phyloP scores from a whole-genome alignment of 2,797 vertebrate species.

The Heterohyrax brucei region DNA sequence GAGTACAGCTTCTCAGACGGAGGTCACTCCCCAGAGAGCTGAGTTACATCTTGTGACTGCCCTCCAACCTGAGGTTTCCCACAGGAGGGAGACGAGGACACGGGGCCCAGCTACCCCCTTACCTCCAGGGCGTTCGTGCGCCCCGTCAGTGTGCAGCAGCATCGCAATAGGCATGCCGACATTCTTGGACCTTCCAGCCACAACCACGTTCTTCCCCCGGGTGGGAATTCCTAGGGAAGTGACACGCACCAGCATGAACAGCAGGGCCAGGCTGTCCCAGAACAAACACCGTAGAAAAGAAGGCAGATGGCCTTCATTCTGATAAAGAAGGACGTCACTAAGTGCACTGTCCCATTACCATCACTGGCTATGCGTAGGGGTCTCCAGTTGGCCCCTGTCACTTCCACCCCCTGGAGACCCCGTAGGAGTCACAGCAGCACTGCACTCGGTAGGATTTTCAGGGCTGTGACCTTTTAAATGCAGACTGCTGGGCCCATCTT shows the following conservation, averaged over 20 bases:
- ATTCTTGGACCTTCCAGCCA: slow-evolving; percentile 98
- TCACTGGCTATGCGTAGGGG: not conserved
- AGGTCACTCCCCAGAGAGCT: not conserved
- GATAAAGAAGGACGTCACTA: not conserved
- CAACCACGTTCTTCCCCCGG: slow-evolving; percentile 97
- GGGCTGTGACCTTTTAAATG: not conserved
- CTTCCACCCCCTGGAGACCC: not conserved
- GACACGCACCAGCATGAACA: not conserved
- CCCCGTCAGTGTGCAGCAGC: slow-evolving; percentile 97
- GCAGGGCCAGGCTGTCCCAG: not conserved
- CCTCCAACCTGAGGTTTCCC: not conserved
- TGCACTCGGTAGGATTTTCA: not conserved
- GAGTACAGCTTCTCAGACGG: not conserved
- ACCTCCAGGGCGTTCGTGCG: slow-evolving; percentile 97
- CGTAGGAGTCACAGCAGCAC: not conserved
- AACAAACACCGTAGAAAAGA: not conserved
- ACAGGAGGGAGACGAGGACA: not conserved
- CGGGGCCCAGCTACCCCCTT: not conserved
- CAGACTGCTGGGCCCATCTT: too few relatives aligned
- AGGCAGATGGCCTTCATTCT: not conserved
- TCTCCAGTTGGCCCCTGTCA: not conserved
- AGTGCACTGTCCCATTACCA: not conserved
- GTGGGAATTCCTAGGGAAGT: slow-evolving; percentile 95
- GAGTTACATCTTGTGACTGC: not conserved
- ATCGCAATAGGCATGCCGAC: slow-evolving; percentile 99